phyloP scores from a whole-genome alignment of 2,797 vertebrate genomes.

The Crocidura indochinensis region DNA sequence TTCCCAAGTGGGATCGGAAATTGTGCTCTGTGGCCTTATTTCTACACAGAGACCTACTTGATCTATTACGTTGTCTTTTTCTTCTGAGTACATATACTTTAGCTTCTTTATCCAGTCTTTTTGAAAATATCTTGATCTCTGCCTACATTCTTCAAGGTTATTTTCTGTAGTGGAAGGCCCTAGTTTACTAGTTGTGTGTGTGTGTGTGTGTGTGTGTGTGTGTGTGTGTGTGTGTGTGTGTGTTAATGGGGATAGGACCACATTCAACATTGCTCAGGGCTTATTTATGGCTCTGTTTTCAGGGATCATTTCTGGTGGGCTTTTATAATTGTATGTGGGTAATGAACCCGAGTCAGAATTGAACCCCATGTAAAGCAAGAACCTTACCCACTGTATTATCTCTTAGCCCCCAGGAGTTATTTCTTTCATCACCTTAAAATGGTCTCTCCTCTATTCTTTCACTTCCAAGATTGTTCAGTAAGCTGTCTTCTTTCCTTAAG shows the following conservation, averaged over 20 bases:
- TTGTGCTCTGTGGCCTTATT: background rate
- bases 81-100: no score
- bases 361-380: no score
- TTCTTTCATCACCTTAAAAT: background rate
- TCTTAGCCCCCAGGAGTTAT: background rate
- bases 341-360: no score
- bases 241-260: no score
- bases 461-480: background rate
- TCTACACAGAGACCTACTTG: background rate
- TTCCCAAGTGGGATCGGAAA: background rate
- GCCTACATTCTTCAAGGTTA: background rate
- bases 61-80: background rate
- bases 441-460: background rate
- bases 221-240: no score
- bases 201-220: no score
- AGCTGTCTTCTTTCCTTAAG: conserved; percentile 1
- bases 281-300: no score
- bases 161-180: background rate
- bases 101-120: no score
- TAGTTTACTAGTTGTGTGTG: background rate
- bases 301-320: no score
- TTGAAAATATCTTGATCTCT: background rate
- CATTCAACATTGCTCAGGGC: no score
- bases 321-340: no score
- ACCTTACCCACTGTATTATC: no score